Conservation (phyloP, 2,113 vertebrate species). For the Corapipo altera region DNA sequence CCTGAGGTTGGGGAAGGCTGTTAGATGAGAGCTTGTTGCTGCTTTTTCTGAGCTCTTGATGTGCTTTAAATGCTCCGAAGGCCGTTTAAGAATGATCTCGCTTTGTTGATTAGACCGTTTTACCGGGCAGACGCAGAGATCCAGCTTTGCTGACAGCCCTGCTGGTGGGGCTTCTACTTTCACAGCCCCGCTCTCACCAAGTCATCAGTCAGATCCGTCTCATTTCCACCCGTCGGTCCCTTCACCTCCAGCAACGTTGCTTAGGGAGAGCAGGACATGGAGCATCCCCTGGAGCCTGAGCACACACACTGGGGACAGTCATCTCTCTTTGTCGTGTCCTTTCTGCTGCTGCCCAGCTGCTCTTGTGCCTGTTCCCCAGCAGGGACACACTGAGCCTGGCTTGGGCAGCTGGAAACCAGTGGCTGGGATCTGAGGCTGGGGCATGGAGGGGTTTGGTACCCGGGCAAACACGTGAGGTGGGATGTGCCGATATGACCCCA, state of each 20-base stretch:
- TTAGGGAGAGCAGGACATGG: background rate
- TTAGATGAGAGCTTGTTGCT: background rate
- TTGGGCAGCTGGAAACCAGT: background rate
- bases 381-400: background rate
- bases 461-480: accelerated
- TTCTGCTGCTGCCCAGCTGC: background rate
- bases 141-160: background rate
- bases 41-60: background rate
- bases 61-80: background rate
- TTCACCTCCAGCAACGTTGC: background rate
- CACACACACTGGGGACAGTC: background rate
- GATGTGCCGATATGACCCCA: accelerated
- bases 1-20: background rate
- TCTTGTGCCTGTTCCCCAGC: background rate
- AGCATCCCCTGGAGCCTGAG: background rate
- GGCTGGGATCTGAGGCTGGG: background rate
- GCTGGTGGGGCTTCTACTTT: background rate
- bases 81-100: background rate
- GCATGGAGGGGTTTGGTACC: accelerated
- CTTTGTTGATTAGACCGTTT: background rate
- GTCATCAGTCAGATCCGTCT: background rate
- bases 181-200: background rate
- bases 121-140: background rate
- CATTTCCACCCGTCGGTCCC: background rate
- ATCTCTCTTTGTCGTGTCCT: background rate